Percentiles rank a stretch among this genome's conserved stretches.
Evolutionary conservation across 2,888 invertebrate genomes (phyloP).

Genomic region (Drosophila mimetica): DNA sequence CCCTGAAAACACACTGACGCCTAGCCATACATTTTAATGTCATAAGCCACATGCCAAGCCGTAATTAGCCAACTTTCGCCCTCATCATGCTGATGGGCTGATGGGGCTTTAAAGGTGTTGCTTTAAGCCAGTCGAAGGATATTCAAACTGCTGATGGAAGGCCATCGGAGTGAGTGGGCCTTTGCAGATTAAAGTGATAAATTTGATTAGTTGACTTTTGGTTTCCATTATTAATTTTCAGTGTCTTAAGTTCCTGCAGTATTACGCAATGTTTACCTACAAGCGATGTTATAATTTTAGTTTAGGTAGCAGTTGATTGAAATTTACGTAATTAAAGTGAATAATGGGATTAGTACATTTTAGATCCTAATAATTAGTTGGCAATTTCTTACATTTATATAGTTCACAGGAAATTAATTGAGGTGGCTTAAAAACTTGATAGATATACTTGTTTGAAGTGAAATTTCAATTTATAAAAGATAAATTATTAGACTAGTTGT

Average conservation of each 20-base stretch:
- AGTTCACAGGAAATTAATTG: neutral
- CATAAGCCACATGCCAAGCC: slow-evolving; percentile 73
- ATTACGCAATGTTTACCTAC: neutral
- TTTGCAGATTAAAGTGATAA: slow-evolving; percentile 4
- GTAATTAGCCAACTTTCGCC: slow-evolving; percentile 60
- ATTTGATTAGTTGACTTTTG: slow-evolving; percentile 26
- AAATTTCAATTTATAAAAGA: too few species aligned
- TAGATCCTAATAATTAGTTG: too few species aligned
- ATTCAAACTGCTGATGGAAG: slow-evolving; percentile 8
- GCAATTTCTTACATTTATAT: too few species aligned
- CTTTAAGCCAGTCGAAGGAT: slow-evolving; percentile 30
- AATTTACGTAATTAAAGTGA: neutral
- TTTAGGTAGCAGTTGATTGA: neutral
- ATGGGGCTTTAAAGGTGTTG: slow-evolving; percentile 39
- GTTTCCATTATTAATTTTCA: slow-evolving; percentile 1
- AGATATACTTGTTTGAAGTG: neutral
- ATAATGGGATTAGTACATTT: neutral
- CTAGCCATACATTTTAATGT: slow-evolving; percentile 60
- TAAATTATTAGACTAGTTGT: too few species aligned
- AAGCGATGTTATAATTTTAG: neutral
- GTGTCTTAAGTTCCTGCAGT: neutral
- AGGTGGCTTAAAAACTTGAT: neutral
- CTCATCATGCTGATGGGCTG: slow-evolving; percentile 30
- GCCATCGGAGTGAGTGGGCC: neutral
- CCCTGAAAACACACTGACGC: slow-evolving; percentile 31